These are phyloP conservation scores for Myoxocephalus aenaeus DNA, from an alignment of 2,797 vertebrate genomes.

Conservation along the genomic window DNA sequence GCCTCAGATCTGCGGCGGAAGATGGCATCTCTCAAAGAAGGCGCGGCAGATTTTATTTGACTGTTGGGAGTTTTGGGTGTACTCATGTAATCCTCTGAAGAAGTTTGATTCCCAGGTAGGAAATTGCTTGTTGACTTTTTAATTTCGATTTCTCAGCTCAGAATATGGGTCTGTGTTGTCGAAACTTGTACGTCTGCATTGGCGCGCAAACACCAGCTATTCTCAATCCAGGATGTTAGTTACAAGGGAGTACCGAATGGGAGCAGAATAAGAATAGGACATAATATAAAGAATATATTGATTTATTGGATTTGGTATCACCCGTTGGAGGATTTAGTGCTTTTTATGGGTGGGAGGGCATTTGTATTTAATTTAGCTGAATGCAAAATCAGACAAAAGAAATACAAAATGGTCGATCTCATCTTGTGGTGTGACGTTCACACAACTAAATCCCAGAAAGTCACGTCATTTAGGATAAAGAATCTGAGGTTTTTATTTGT, in stretches of 20 bases:
- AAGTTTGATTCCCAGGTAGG: constrained; percentile 28
- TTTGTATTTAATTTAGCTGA: background rate
- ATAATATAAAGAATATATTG: background rate
- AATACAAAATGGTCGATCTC: constrained; percentile 9
- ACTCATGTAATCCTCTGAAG: constrained; percentile 30
- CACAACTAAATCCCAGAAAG: constrained; percentile 24
- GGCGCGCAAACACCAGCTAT: background rate
- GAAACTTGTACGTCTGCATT: background rate
- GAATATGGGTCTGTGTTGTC: background rate
- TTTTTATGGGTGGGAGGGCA: background rate
- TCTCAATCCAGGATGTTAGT: background rate
- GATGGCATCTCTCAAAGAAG: constrained; percentile 46
- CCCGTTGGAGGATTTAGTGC: background rate
- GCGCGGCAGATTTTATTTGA: constrained; percentile 27
- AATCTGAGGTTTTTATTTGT: constrained; percentile 40
- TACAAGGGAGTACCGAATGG: background rate
- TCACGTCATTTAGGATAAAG: constrained; percentile 22
- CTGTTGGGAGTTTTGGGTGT: constrained; percentile 23
- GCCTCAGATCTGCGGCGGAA: constrained; percentile 46
- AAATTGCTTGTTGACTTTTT: constrained; percentile 7
- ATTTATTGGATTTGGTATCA: background rate
- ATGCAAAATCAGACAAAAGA: constrained; percentile 21
- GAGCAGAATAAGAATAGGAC: background rate
- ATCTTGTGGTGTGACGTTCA: constrained; percentile 27
- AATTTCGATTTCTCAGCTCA: background rate